A percentile compares a stretch with the other conserved stretches of the same genome.
phyloP scores from a whole-genome alignment of 2,888 invertebrate genomes.

The Drosophila borealis region DNA sequence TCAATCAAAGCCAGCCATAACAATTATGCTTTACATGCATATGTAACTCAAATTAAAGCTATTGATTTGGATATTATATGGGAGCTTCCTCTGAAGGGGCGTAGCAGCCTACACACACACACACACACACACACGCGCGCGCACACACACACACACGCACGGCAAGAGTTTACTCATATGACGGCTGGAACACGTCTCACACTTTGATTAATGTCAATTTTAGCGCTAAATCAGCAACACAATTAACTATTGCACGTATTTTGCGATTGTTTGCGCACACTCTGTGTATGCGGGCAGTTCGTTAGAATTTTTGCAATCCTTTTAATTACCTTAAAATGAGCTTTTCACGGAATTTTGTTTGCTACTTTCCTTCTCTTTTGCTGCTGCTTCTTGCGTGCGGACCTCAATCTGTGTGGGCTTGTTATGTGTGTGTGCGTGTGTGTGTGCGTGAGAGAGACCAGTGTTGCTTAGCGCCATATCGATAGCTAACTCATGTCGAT shows the following conservation, averaged over 20 bases:
- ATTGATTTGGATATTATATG: constrained; percentile 36
- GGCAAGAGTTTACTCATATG: constrained; percentile 41
- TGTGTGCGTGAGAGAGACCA: background rate
- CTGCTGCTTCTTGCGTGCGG: constrained; percentile 42
- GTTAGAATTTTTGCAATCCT: background rate
- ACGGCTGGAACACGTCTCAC: constrained; percentile 61
- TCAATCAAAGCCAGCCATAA: background rate
- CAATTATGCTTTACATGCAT: background rate
- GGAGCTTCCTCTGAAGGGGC: constrained; percentile 42
- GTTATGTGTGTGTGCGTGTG: no score
- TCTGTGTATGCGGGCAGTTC: background rate
- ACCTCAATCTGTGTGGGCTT: constrained; percentile 25
- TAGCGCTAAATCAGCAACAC: background rate
- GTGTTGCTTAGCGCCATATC: constrained; percentile 7
- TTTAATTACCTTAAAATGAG: constrained; percentile 50
- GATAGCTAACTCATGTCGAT: constrained; percentile 25
- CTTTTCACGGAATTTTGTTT: constrained; percentile 48
- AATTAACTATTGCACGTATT: background rate
- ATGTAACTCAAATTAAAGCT: constrained; percentile 11
- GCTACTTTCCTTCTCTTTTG: constrained; percentile 43
- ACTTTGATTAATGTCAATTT: constrained; percentile 26
- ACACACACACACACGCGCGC: constrained; percentile 12
- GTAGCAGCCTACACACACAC: constrained; percentile 33
- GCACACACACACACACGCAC: constrained; percentile 8
- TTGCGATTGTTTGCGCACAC: background rate